Percentiles rank a stretch among this genome's conserved stretches.
Evolutionary conservation across 2,797 vertebrate genomes (phyloP).

Genomic region (Cossypha polioptera): DNA sequence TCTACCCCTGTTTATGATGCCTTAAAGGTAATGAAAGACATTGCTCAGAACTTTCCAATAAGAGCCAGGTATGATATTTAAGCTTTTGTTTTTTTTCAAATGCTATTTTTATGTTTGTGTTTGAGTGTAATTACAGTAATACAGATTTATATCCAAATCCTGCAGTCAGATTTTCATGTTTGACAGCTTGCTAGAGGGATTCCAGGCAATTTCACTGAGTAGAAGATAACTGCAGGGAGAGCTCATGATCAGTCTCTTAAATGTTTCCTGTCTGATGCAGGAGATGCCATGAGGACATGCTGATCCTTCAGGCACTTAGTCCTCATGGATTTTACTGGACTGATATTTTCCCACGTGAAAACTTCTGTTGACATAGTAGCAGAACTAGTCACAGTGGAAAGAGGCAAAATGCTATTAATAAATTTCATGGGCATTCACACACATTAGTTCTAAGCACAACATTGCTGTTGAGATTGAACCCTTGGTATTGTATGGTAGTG

Average conservation of each 20-base stretch:
- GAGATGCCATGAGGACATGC: neutral
- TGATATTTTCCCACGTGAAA: neutral
- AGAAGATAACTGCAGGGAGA: neutral
- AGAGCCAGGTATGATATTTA: slow-evolving; percentile 88
- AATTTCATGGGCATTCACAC: rapidly evolving
- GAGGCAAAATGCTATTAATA: neutral
- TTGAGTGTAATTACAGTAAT: neutral
- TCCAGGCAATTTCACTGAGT: neutral
- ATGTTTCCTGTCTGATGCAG: neutral
- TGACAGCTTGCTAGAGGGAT: neutral
- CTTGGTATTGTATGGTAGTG: neutral
- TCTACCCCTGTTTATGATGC: slow-evolving; percentile 87
- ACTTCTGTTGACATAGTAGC: neutral
- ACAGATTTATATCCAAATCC: neutral
- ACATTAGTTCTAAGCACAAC: neutral
- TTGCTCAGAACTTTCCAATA: slow-evolving; percentile 94
- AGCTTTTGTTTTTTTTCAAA: slow-evolving; percentile 14
- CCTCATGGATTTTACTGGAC: neutral
- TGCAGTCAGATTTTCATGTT: neutral
- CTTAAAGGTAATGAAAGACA: slow-evolving; percentile 91
- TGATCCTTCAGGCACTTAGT: neutral
- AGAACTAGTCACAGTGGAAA: neutral
- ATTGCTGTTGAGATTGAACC: neutral
- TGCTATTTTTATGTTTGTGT: neutral
- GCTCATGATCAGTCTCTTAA: neutral